Evolutionary conservation across 2,797 vertebrate species (phyloP), one percentile per base, ranked within the genome.

Genomic region (Remorina albescens): DNA sequence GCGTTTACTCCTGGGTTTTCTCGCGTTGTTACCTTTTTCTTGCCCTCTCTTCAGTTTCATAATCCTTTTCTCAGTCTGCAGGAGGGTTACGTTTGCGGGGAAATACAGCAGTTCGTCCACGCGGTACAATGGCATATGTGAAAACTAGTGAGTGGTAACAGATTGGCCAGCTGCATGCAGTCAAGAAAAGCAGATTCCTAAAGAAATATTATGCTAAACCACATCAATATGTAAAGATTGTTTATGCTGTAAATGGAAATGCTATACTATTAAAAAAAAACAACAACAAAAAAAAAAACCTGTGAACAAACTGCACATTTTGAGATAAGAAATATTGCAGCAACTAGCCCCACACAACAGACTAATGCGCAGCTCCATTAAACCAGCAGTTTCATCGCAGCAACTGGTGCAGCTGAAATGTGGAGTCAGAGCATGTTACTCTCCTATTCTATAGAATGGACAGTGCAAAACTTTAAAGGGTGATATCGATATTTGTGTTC

Each of bases 381-480:
- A 51, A 19, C 55, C 62, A 59, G 49, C 49, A 26, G 32, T 74
- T 67, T 62, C 54, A 54, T 37, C 36, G 37, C 11, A 19, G 77
- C 26, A 57, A 77, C 88, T 84, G 60, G 68, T 82, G 75, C 53
- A 46, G 56, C 47, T 69, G 25, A 71, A 75, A 71, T 12, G 16
- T 15, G 9, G 15, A 71, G 34, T 30, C 32, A 49, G 37, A 78
- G 15, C 41, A 55, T 30, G 76, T 71, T 32, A 26, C 30, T 57
- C 55, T 69, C 57, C 9, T 26, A 23, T 58, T 76, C 59, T 53
- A 71, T 32, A 50, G 30, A 6, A 3, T 30, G 30, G 30, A 30
- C 30, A 64, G 65, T 58, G 26, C 18, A 61, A 10, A 16, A 34
- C n/a, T 39, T 71, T 23, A 21, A 39, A 26, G 13, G 16, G 10